These are phyloP conservation scores for Cosmia pyralina DNA, from an alignment of 2,888 invertebrate species.

Conservation along the genomic window DNA sequence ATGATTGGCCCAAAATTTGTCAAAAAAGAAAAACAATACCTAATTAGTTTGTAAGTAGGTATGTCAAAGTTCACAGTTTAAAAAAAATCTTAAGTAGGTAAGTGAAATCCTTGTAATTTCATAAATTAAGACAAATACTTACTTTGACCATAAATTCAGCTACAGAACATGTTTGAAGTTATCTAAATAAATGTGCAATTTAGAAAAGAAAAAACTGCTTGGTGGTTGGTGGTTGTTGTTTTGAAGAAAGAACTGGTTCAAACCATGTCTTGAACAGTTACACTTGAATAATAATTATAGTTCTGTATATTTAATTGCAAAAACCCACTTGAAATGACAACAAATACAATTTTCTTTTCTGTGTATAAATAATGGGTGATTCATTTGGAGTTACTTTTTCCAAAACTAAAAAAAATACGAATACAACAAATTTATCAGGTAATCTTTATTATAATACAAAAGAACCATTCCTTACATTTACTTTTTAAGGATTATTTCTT, in stretches of 20 bases:
- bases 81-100: background rate
- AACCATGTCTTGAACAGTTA: background rate
- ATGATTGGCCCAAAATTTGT: background rate
- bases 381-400: no score
- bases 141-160: background rate
- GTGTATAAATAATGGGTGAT: background rate
- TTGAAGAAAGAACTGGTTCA: background rate
- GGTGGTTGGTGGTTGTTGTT: no score
- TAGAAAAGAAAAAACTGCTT: no score
- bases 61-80: background rate
- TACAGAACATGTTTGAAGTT: background rate
- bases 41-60: background rate
- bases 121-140: background rate
- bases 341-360: background rate
- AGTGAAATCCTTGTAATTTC: background rate
- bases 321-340: background rate
- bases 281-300: background rate
- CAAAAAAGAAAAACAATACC: background rate
- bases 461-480: no score
- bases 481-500: no score
- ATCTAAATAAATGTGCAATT: no score
- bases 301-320: background rate
- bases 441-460: no score
- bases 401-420: no score
- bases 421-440: no score